Percentiles rank a stretch among this genome's conserved stretches.
Evolutionary conservation across 2,888 invertebrate species (phyloP).

Genomic region (Dryobota labecula): DNA sequence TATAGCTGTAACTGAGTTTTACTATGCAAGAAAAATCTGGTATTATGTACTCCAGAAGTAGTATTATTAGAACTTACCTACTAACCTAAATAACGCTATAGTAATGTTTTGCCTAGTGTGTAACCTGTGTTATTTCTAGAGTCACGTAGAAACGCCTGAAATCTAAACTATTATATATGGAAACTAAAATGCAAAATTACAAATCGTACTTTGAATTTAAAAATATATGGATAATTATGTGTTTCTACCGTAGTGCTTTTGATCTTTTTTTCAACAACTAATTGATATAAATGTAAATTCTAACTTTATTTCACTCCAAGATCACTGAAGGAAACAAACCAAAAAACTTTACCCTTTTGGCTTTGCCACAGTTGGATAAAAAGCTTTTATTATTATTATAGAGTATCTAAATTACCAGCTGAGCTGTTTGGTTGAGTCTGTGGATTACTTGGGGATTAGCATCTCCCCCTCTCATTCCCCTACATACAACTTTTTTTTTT

Average conservation of each 20-base stretch:
- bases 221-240: background rate
- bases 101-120: slow-evolving; percentile 9
- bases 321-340: background rate
- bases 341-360: background rate
- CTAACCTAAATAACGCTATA: slow-evolving; percentile 29
- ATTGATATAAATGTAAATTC: background rate
- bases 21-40: too few relatives aligned
- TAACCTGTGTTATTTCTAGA: slow-evolving; percentile 38
- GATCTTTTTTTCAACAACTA: background rate
- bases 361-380: background rate
- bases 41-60: background rate
- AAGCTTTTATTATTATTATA: slow-evolving; percentile 30
- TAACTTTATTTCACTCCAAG: background rate
- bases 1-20: too few relatives aligned
- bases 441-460: slow-evolving; percentile 58
- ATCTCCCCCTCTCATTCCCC: slow-evolving; percentile 10
- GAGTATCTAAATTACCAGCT: slow-evolving; percentile 48
- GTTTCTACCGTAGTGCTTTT: background rate
- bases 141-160: slow-evolving; percentile 40
- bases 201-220: background rate
- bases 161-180: slow-evolving; percentile 2
- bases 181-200: background rate
- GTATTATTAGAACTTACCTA: slow-evolving; percentile 17
- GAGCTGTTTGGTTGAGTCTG: slow-evolving; percentile 33
- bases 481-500: slow-evolving; percentile 63